Base-by-base conservation (phyloP, 2,113 vertebrate genomes). In the Seriola rivoliana region DNA sequence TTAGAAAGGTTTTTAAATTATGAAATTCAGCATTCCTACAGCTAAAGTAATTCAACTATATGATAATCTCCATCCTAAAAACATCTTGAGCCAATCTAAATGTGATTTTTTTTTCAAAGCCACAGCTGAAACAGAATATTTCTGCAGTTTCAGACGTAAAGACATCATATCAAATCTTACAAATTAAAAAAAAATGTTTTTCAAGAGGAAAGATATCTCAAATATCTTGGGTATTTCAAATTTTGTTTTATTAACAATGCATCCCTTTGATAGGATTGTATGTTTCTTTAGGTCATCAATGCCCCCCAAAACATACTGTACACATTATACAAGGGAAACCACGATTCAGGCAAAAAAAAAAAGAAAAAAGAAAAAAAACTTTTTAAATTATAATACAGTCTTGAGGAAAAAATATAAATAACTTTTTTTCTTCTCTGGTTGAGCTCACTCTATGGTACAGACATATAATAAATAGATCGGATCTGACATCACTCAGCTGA, bases 371-470 rank as follows among this genome's bases (percentile, higher is more conserved):
- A 86, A 92, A 92, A 96, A 95, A 97, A 96, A 94, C 93, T 95
- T 95, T 96, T 97, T 97, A 97, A 97, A 97, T 96, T 97, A 97
- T 96, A 94, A 93, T 93, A 94, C 93, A 94, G 91, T 97, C 95
- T 97, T 96, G 96, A 92, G 92, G 97, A 97, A 98, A 98, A 97
- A 98, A 94, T 98, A 99, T 98, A 99, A 99, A 98, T 99, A 99
- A 95, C 91, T 92, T 93, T 94, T 78, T 92, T 93, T 94, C 94
- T 93, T 96, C 93, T 95, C 92, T 94, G 92, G 95, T 95, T 89
- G 93, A 96, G 96, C 95, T 97, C 93, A 93, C 90, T 93, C 92
- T 98, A 98, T 97, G 95, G 96, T 98, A 98, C 97, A 98, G 96
- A 96, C 97, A 96, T 97, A 97, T 95, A 97, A 97, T 99, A 97